Evolutionary conservation across 2,113 vertebrate species (phyloP).

Genomic region (Tonatia bakeri): DNA sequence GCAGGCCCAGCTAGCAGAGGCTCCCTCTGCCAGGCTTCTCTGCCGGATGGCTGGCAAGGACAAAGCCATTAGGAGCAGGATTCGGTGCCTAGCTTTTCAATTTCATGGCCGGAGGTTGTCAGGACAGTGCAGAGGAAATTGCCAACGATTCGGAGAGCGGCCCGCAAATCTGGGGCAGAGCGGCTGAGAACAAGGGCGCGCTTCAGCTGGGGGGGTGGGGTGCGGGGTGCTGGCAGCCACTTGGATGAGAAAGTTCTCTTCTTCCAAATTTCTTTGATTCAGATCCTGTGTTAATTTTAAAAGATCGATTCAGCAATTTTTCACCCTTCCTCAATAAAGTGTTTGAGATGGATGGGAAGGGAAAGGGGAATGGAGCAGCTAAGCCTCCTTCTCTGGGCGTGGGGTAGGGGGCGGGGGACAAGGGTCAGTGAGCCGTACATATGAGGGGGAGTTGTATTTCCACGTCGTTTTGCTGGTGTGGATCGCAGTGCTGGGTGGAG

Average conservation of each 20-base stretch:
- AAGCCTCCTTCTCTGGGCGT: neutral
- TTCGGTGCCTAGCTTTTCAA: conserved; percentile 63
- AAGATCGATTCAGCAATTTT: conserved; percentile 52
- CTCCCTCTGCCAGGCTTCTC: conserved; percentile 60
- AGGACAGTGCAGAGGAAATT: conserved; percentile 72
- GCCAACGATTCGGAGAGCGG: conserved; percentile 70
- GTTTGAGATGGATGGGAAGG: neutral
- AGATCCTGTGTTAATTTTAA: neutral
- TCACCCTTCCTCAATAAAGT: neutral
- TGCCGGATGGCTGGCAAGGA: conserved; percentile 47
- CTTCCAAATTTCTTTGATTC: conserved; percentile 13
- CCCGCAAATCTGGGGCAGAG: conserved; percentile 56
- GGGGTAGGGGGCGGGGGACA: neutral
- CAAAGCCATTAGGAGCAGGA: conserved; percentile 53
- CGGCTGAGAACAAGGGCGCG: neutral
- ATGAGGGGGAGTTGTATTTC: neutral
- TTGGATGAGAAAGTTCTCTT: conserved; percentile 43
- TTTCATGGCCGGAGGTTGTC: conserved; percentile 75
- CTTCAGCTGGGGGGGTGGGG: neutral
- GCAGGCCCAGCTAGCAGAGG: neutral
- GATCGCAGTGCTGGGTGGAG: too few relatives aligned
- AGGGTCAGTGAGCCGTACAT: neutral
- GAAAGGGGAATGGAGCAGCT: neutral
- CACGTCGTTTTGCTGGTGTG: neutral
- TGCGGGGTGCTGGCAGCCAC: neutral